Base-by-base conservation (phyloP, 2,113 vertebrate species). In the Vanacampus margaritifer region DNA sequence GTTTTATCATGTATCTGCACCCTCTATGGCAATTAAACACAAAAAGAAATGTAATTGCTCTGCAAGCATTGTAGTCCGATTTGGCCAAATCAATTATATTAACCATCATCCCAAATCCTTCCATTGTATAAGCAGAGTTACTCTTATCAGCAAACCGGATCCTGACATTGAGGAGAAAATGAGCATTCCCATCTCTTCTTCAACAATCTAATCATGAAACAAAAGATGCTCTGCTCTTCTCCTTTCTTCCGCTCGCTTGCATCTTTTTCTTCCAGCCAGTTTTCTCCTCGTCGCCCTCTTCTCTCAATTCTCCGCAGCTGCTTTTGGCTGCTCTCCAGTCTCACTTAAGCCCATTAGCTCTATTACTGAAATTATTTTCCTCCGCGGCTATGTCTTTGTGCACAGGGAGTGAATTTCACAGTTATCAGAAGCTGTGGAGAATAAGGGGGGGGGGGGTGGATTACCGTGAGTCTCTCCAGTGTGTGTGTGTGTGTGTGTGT, bases 341-440 rank as follows among this genome's bases (percentile, higher is more conserved):
- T 86, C 91, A 92, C 91, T 93, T 91, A 93, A 92, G 93, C 89
- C 90, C 91, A 91, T 93, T 92, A 92, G 87, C 88, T 90, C 89
- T 93, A 93, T 93, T 92, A 92, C 89, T 90, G 88, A 93, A 93
- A 94, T 93, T 86, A 91, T 92, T 94, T 94, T 87, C 87, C 86
- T 89, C 91, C 90, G 84, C 73, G 68, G 79, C 83, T 74, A 79
- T 87, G 80, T 82, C 85, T 94, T 93, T 93, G 90, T 91, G 90
- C 90, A 87, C 79, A 74, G 87, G 87, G 80, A 81, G 82, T 87
- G 91, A 90, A 94, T 94, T 94, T 94, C 93, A 94, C 91, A 94
- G 91, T 92, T 93, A 91, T 93, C 91, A 85, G 86, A 80, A 86
- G 87, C 84, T 80, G 78, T 87, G 81, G 86, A 84, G 81, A 85